Evolutionary conservation across 2,888 invertebrate genomes (phyloP).

Genomic region (Cataglyphis altisquamis): DNA sequence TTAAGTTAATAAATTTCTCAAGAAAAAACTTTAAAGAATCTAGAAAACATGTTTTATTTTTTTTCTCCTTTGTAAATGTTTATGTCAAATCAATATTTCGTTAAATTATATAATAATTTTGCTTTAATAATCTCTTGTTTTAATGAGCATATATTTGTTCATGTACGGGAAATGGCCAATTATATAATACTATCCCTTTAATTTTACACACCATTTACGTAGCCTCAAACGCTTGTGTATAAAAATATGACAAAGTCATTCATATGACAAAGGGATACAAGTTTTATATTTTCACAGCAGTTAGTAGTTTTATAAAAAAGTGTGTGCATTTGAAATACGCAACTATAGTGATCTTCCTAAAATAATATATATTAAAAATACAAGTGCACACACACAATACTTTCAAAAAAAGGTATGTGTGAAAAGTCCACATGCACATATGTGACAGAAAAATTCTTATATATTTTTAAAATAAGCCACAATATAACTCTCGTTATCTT

Average conservation of each 20-base stretch:
- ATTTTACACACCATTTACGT: constrained; percentile 39
- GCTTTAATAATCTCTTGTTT: not conserved
- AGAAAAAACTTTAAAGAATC: not conserved
- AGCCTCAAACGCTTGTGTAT: not conserved
- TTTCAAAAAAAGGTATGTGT: not conserved
- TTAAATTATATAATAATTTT: constrained; percentile 12
- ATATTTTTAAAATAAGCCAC: not conserved
- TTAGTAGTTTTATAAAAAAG: constrained; percentile 20
- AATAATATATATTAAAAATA: not conserved
- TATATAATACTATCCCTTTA: constrained; percentile 26
- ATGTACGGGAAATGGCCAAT: constrained; percentile 38
- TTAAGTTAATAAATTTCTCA: not conserved
- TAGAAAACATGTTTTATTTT: not conserved
- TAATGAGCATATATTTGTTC: not conserved
- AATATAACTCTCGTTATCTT: not conserved
- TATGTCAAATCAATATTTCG: not conserved
- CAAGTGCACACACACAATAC: not conserved
- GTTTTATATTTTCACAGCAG: not conserved
- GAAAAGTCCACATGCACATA: not conserved
- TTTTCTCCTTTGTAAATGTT: not conserved
- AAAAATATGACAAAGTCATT: constrained; percentile 1
- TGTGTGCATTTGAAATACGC: not conserved
- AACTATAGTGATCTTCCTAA: not conserved
- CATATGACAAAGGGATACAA: not conserved
- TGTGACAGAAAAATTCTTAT: not conserved